Evolutionary conservation across 2,113 vertebrate genomes (phyloP).

Genomic region (Pedetes capensis): DNA sequence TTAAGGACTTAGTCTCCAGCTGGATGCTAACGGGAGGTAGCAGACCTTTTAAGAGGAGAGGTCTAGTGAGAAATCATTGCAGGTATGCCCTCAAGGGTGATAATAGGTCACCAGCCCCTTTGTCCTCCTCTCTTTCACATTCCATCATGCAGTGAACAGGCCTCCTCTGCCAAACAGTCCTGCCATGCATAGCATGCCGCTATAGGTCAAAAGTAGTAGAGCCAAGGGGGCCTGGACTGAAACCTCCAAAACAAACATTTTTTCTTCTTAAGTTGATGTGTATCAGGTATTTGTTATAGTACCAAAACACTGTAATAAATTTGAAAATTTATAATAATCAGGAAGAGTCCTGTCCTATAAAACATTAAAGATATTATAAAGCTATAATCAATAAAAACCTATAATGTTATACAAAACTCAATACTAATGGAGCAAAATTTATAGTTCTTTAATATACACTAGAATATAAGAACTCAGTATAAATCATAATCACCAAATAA

Average conservation of each 20-base stretch:
- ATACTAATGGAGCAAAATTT: not conserved
- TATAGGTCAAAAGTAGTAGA: too few species aligned
- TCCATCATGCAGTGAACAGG: too few species aligned
- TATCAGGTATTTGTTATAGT: not conserved
- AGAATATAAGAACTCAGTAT: not conserved
- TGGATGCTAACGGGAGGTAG: not conserved
- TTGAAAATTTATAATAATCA: not conserved
- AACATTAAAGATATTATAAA: not conserved
- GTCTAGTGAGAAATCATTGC: too few species aligned
- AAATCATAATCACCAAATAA: not conserved
- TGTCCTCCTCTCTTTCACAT: not conserved
- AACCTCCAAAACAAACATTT: not conserved
- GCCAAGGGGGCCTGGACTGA: not conserved
- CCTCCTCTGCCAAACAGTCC: not conserved
- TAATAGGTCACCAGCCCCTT: too few species aligned
- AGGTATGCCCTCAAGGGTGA: too few species aligned
- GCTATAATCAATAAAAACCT: not conserved
- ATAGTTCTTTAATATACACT: not conserved
- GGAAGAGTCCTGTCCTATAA: not conserved
- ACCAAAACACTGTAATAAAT: not conserved
- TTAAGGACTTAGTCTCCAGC: too few species aligned
- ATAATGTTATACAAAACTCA: not conserved
- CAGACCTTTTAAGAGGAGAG: not conserved
- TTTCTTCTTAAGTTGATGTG: not conserved
- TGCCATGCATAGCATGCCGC: too few species aligned